Evolutionary conservation across 2,888 invertebrate species (phyloP).

Genomic region (Timema cristinae): DNA sequence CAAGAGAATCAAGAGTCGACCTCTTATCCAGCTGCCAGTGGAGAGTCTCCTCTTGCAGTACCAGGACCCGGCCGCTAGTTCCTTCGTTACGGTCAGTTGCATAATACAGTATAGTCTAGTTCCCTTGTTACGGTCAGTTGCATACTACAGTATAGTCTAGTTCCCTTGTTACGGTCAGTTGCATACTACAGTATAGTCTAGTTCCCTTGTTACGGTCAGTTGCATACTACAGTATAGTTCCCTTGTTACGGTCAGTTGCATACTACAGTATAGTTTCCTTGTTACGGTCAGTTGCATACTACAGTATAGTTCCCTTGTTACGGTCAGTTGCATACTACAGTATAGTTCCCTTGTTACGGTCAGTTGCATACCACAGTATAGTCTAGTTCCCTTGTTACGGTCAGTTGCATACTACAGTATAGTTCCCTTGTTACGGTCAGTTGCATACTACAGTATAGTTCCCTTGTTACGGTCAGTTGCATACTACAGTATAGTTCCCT

Average conservation of each 20-base stretch:
- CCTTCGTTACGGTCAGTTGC: slow-evolving; percentile 64
- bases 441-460: too few relatives aligned
- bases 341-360: background rate
- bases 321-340: too few relatives aligned
- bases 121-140: too few relatives aligned
- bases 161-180: background rate
- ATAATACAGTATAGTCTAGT: too few relatives aligned
- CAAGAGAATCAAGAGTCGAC: slow-evolving; percentile 79
- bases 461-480: too few relatives aligned
- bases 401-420: too few relatives aligned
- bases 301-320: background rate
- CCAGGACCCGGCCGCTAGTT: slow-evolving; percentile 68
- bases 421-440: too few relatives aligned
- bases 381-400: background rate
- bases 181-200: background rate
- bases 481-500: too few relatives aligned
- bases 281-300: background rate
- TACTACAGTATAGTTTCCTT: too few relatives aligned
- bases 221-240: background rate
- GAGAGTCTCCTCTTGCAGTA: slow-evolving; percentile 77
- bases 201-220: background rate
- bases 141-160: background rate
- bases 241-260: too few relatives aligned
- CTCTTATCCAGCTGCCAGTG: slow-evolving; percentile 80
- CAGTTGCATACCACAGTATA: background rate